Conservation (phyloP, 2,113 vertebrate genomes). For the Ictalurus furcatus region DNA sequence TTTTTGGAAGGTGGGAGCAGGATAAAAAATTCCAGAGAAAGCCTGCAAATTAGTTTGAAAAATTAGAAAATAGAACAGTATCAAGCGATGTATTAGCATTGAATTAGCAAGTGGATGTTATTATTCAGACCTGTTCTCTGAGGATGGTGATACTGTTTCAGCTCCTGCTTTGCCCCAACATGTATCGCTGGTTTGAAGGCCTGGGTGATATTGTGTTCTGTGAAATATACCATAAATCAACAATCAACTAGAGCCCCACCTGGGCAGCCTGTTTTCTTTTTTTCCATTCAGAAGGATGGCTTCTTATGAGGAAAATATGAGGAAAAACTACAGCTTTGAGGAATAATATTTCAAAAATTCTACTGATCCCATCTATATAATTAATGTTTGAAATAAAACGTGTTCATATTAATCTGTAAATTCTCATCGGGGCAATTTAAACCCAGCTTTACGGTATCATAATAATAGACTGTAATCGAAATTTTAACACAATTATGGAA, state of each 20-base stretch:
- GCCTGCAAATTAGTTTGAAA: not conserved
- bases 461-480: not conserved
- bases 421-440: not conserved
- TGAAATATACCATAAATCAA: not conserved
- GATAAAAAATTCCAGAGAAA: not conserved
- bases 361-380: not conserved
- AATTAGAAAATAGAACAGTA: not conserved
- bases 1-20: too few relatives aligned
- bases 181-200: constrained; percentile 53
- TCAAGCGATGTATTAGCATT: not conserved
- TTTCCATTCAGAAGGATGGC: not conserved
- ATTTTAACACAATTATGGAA: not conserved
- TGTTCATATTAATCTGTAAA: not conserved
- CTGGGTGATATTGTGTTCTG: constrained; percentile 53
- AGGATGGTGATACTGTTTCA: constrained; percentile 43
- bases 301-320: not conserved
- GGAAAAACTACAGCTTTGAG: too few relatives aligned
- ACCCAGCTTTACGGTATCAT: not conserved
- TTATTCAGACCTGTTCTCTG: constrained; percentile 41
- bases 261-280: not conserved
- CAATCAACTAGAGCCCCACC: not conserved
- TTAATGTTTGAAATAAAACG: not conserved
- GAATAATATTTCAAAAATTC: not conserved
- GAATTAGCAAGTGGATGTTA: not conserved
- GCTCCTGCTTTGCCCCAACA: constrained; percentile 49